A percentile compares a stretch with the other conserved stretches of the same genome.
Conservation (phyloP, 2,888 invertebrate genomes). For the Girardia tigrina region DNA sequence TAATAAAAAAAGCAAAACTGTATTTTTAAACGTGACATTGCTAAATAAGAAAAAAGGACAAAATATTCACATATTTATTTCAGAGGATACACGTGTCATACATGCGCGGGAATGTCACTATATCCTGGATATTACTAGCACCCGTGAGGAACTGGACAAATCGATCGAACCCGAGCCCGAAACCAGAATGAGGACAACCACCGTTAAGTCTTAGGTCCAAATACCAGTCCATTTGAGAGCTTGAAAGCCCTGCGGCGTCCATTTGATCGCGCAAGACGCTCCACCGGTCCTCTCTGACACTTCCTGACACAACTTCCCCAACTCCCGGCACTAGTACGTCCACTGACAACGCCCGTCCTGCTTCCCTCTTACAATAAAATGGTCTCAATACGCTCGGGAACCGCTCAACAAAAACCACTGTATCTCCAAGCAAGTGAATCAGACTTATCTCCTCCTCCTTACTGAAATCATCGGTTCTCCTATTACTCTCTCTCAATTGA, state of each 20-base stretch:
- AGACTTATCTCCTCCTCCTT: constrained; percentile 80
- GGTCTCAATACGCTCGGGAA: constrained; percentile 80
- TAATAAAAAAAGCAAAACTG: too few relatives aligned
- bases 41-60: too few relatives aligned
- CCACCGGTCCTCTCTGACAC: constrained; percentile 71
- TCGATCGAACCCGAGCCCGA: constrained; percentile 86
- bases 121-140: constrained; percentile 76
- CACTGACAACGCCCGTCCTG: constrained; percentile 33
- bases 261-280: constrained; percentile 57
- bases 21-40: too few relatives aligned
- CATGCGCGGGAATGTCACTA: constrained; percentile 73
- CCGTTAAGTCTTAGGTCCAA: constrained; percentile 74
- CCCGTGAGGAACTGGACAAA: constrained; percentile 68
- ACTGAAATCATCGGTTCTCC: constrained; percentile 57
- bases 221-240: constrained; percentile 58
- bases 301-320: constrained; percentile 87
- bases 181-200: constrained; percentile 76
- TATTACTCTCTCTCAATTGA: background rate
- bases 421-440: constrained; percentile 59
- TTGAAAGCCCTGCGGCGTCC: constrained; percentile 30
- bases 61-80: too few relatives aligned
- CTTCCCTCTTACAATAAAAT: constrained; percentile 59
- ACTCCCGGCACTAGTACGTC: constrained; percentile 74
- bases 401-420: constrained; percentile 72
- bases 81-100: constrained; percentile 25